Base-by-base conservation (phyloP, 2,888 invertebrate species). In the Steinernema carpocapsae region DNA sequence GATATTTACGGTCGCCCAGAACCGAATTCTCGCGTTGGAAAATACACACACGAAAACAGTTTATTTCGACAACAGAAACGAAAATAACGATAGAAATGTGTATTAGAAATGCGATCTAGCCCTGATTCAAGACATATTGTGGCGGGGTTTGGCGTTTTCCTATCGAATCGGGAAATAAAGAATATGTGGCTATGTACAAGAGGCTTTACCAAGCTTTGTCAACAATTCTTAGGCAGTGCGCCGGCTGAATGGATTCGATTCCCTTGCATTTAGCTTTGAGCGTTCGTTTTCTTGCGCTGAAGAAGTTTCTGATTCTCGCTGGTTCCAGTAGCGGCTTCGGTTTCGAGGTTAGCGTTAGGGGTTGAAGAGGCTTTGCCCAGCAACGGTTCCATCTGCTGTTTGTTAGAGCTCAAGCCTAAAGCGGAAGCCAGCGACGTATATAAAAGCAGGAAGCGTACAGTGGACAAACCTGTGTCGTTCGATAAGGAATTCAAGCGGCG, bases 361-460 rank as follows among this genome's bases (percentile, higher is more conserved):
- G 3, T 48, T 19, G 64, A 17, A 32, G 29, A 4, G 17, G 29
- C 37, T 32, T 64, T 37, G 26, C 32, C 37, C 64, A 64, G 64
- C 64, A 64, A 64, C 29, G 64, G 64, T 29, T 64, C 56, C 17
- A 19, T 6, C 14, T 24, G 64, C 32, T 64, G 32, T 12, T 64
- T 64, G 64, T 64, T 64, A 64, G 37, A 64, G 29, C 29, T 29
- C 32, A 64, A 64, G 64, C 64, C 12, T 26, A 37, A 37, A 37
- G 37, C 37, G 37, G 37, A 37, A 37, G 37, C 37, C 12, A 64
- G 64, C 64, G 19, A 22, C 19, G 19, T 19, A 48, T 22, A 22
- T n/a, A 10, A 37, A 12, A 24, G 22, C 19, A 52, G 4, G 22
- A 52, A 52, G 52, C 52, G 19, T n/a, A 48, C 48, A n/a, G 48